Evolutionary conservation across 2,113 vertebrate genomes (phyloP), one percentile per base, ranked within the genome.

Genomic region (Notiomystis cincta): DNA sequence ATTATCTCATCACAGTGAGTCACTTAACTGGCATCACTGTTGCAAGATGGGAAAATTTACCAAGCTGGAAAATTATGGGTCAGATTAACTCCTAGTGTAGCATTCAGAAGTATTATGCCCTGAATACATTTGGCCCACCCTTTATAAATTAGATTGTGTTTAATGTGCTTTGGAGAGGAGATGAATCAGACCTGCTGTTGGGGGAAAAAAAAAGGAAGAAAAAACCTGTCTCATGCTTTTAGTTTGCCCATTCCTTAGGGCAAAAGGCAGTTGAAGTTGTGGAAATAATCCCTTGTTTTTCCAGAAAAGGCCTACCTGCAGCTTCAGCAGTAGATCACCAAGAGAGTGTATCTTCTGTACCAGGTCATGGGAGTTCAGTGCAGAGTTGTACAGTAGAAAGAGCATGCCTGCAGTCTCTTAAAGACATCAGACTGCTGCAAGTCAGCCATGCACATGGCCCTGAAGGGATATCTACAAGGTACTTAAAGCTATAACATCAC

Each of bases 31-130:
- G 95, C 95, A 96, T 96, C 75, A 86, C 92, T 84, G 40, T 94
- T 95, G 96, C 95, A 96, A 94, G 88, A 96, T 90, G 96, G 95
- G 96, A 96, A 97, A 96, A 95, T 95, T 94, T 97, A 96, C 95
- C 96, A 97, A 90, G 76, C 37, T 95, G 96, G 95, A 96, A 97
- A 97, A 97, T 96, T 93, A 96, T 84, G 95, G 96, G 92, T 95
- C 93, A 96, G 93, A 96, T 97, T 96, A 97, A 96, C 95, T 97
- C 90, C 88, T 96, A 66, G 95, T 82, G 82, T 78, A 95, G 72
- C 88, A 93, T 92, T 92, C 86, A 94, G 73, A 95, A 81, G 92
- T 96, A 78, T 96, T 97, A 95, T 97, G 96, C 96, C 96, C 96
- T 90, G 92, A 93, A 84, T 93, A 93, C 96, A 93, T 96, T 95